phyloP scores from a whole-genome alignment of 2,797 vertebrate genomes.

The Thunnus albacares region DNA sequence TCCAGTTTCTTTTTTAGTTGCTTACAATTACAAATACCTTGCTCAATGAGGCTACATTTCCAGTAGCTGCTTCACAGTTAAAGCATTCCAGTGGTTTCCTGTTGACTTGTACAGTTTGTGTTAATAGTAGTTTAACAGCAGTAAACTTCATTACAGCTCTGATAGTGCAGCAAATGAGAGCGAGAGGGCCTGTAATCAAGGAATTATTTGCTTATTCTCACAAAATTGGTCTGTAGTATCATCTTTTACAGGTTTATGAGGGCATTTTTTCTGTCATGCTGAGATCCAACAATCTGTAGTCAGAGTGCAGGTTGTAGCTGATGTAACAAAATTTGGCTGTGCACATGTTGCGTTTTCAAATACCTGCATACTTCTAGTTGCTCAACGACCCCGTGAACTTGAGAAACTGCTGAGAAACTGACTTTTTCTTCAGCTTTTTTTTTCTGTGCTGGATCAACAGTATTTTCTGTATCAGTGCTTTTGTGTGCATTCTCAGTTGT shows the following conservation, averaged over 20 bases:
- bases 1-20: too few species aligned
- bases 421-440: slow-evolving; percentile 6
- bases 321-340: not conserved
- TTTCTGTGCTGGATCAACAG: not conserved
- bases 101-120: not conserved
- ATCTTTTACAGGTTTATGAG: not conserved
- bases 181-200: not conserved
- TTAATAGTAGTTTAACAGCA: not conserved
- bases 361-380: not conserved
- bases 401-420: slow-evolving; percentile 5
- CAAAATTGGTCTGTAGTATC: not conserved
- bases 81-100: not conserved
- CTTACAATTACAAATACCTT: too few species aligned
- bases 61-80: not conserved
- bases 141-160: not conserved
- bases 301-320: not conserved
- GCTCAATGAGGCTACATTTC: not conserved
- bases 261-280: not conserved
- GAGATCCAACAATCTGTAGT: not conserved
- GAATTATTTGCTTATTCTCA: not conserved
- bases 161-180: not conserved
- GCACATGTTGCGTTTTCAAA: not conserved
- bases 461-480: slow-evolving; percentile 2
- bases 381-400: not conserved
- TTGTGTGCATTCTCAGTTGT: not conserved